phyloP scores from a whole-genome alignment of 2,888 invertebrate genomes.

The Callosobruchus maculatus region DNA sequence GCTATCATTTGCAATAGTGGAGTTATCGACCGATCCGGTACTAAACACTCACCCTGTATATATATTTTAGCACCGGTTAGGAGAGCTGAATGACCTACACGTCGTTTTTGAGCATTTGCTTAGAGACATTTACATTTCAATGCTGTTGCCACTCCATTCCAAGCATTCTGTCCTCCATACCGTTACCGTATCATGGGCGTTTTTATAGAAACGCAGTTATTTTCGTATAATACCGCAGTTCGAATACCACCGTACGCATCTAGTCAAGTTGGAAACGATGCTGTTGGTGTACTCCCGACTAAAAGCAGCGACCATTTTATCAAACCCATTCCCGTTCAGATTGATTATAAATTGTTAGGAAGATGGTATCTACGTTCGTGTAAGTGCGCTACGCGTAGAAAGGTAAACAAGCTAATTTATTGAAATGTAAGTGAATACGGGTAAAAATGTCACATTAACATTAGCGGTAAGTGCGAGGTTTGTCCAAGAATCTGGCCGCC shows the following conservation, averaged over 20 bases:
- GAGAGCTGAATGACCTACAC: too few species aligned
- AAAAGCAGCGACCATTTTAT: background rate
- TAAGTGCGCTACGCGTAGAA: background rate
- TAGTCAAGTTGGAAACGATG: background rate
- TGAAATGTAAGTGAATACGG: background rate
- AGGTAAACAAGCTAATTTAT: background rate
- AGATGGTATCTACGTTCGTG: background rate
- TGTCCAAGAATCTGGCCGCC: background rate
- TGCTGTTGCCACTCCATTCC: too few species aligned
- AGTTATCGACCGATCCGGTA: too few species aligned
- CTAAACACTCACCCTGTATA: too few species aligned
- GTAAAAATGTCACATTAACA: background rate
- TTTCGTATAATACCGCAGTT: background rate
- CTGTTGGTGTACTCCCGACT: background rate
- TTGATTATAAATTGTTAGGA: background rate
- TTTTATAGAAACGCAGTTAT: background rate
- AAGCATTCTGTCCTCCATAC: too few species aligned
- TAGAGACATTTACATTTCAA: too few species aligned
- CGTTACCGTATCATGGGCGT: too few species aligned
- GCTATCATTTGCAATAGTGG: too few species aligned
- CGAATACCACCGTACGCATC: background rate
- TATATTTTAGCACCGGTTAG: too few species aligned
- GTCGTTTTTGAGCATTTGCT: too few species aligned
- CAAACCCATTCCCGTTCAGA: background rate
- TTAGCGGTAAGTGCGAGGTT: background rate